phyloP scores from a whole-genome alignment of 2,113 vertebrate species.

The Xenopus tropicalis region UCB_Xtro_10.0 CM004445.2:107198501-107199000 shows the following conservation, averaged over 20 bases:
- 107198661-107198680: slow-evolving; percentile 54
- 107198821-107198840: slow-evolving; percentile 57
- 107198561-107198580: slow-evolving; percentile 47
- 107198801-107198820: slow-evolving; percentile 52
- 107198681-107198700: background rate
- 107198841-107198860: slow-evolving; percentile 39
- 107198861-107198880: slow-evolving; percentile 40
- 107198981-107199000: slow-evolving; percentile 23
- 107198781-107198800: slow-evolving; percentile 46
- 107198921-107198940: slow-evolving; percentile 50
- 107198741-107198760: slow-evolving; percentile 34
- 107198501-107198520: slow-evolving; percentile 41
- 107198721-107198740: background rate
- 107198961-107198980: slow-evolving; percentile 46
- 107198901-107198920: slow-evolving; percentile 47
- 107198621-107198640: slow-evolving; percentile 55
- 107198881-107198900: slow-evolving; percentile 47
- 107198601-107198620: slow-evolving; percentile 42
- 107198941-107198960: slow-evolving; percentile 43
- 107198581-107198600: slow-evolving; percentile 26
- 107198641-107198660: slow-evolving; percentile 55
- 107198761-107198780: slow-evolving; percentile 48
- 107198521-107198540: background rate
- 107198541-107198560: slow-evolving; percentile 48
- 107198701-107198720: slow-evolving; percentile 7